Evolutionary conservation across 2,797 vertebrate species (phyloP), one percentile per base, ranked within the genome.

Genomic region (Champsocephalus gunnari): DNA sequence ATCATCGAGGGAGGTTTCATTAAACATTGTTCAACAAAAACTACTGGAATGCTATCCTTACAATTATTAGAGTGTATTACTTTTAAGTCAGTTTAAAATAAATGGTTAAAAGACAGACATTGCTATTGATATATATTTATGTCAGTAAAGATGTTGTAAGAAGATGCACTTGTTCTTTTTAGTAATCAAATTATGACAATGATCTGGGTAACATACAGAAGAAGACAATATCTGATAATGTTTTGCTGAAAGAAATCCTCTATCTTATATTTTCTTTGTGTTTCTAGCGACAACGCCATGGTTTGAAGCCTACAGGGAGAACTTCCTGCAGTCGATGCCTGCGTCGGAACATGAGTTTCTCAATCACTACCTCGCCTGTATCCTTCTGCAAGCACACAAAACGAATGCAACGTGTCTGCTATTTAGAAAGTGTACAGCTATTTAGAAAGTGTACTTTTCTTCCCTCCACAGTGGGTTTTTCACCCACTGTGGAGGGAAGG

Each of bases 301-400:
- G 98, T 99, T 99, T 90, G 98, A 99, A 81, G 93, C 96, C 76
- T 99, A 99, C 85, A 95, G 98, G 88, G 98, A 99, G 77, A 97
- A 93, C 85, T 99, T 99, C 93, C 95, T 99, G 80, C 97, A 98
- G 92, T 96, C 94, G 0, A 98, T 98, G 97, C 96, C 97, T 49
- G 95, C 97, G 12, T 96, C 97, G 3, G 98, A 99, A 72, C 98
- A 99, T 0, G 98, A 99, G 89, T 99, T 99, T 85, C 93, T 99
- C 92, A 98, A 97, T 90, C 97, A 99, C 94, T 99, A 98, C 91
- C 94, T 99, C 83, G 98, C 98, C 3, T 99, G 98, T 99, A 99
- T 99, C 98, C 97, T 99, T 97, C 47, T 7, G 19, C 13, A 12
- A 56, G 44, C 41, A 41, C 2, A 16, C 12, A 38, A n/a, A 51